A percentile compares a stretch with the other conserved stretches of the same genome.
These are phyloP conservation scores for Mycetomoellerius zeteki DNA, from an alignment of 1,140 invertebrate genomes.

Conservation along the genomic window DNA sequence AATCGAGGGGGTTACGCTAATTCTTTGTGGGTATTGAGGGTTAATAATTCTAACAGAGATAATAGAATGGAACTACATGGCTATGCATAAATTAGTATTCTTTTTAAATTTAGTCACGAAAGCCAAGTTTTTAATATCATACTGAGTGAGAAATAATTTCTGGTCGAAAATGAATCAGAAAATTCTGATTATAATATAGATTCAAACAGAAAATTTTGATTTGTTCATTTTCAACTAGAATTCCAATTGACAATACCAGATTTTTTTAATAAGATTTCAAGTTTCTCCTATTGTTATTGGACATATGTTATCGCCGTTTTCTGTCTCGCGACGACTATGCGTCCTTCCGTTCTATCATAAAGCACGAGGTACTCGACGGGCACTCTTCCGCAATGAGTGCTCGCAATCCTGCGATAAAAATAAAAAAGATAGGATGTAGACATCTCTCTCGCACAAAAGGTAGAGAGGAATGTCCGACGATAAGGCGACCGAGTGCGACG, in stretches of 20 bases:
- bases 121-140: neutral
- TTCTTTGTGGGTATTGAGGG: no score
- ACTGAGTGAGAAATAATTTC: no score
- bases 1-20: no score
- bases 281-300: neutral
- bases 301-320: conserved; percentile 2
- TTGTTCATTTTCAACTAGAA: no score
- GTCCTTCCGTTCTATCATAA: conserved; percentile 26
- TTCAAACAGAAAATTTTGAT: no score
- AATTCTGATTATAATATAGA: no score
- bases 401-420: conserved; percentile 45
- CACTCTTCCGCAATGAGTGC: conserved; percentile 43
- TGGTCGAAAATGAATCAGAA: no score
- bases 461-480: conserved; percentile 41
- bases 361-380: conserved; percentile 12
- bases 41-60: neutral
- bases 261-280: neutral
- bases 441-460: conserved; percentile 7
- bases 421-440: conserved; percentile 3
- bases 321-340: neutral
- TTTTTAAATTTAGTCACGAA: neutral
- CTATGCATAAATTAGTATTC: neutral
- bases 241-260: no score
- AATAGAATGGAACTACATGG: neutral
- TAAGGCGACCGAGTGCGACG: neutral